Evolutionary conservation across 2,113 vertebrate species (phyloP).

Genomic region (Sander vitreus): DNA sequence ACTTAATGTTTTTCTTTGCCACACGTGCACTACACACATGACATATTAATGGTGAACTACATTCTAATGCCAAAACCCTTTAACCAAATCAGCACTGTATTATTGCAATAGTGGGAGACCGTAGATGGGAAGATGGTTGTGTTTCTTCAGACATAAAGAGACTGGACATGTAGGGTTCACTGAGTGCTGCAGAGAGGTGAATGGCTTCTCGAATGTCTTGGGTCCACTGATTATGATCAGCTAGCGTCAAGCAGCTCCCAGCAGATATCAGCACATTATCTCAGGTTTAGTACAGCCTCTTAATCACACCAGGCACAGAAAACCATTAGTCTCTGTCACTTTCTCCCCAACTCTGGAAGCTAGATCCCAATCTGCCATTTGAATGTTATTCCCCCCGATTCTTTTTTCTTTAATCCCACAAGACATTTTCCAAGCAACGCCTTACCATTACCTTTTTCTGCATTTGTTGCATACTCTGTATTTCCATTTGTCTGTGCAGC

Average conservation of each 20-base stretch:
- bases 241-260: slow-evolving; percentile 84
- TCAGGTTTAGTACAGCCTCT: slow-evolving; percentile 84
- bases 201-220: slow-evolving; percentile 56
- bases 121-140: slow-evolving; percentile 1
- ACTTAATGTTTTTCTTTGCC: slow-evolving; percentile 26
- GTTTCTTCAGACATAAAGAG: slow-evolving; percentile 33
- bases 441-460: slow-evolving; percentile 37
- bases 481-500: slow-evolving; percentile 60
- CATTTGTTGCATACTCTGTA: slow-evolving; percentile 55
- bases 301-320: slow-evolving; percentile 86
- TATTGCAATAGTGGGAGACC: slow-evolving; percentile 13
- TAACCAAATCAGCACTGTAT: neutral
- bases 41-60: neutral
- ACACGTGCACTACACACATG: neutral
- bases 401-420: slow-evolving; percentile 17
- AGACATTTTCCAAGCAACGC: slow-evolving; percentile 44
- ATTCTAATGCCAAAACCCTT: slow-evolving; percentile 14
- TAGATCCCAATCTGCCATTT: slow-evolving; percentile 83
- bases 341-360: slow-evolving; percentile 84
- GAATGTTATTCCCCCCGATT: slow-evolving; percentile 75
- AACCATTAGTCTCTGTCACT: slow-evolving; percentile 91
- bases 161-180: slow-evolving; percentile 32
- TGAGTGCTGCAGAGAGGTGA: slow-evolving; percentile 54
- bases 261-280: slow-evolving; percentile 90
- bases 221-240: slow-evolving; percentile 83